Percentiles rank a stretch among this genome's conserved stretches.
Evolutionary conservation across 2,888 invertebrate species (phyloP).

Genomic region (Sphaeridia pumilis): DNA sequence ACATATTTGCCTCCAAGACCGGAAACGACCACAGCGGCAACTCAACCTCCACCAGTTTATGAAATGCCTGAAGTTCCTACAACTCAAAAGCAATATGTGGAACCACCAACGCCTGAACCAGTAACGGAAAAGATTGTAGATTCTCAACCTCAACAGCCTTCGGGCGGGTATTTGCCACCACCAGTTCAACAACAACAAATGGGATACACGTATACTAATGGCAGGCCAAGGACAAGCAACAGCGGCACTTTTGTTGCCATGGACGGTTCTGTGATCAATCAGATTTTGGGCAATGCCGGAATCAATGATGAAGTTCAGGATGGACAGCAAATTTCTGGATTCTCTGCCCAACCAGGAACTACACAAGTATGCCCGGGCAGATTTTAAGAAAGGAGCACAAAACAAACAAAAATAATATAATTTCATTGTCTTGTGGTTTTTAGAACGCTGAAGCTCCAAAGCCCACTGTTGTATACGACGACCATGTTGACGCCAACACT

Average conservation of each 20-base stretch:
- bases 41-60: background rate
- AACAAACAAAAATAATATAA: no score
- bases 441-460: no score
- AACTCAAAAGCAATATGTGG: background rate
- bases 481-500: no score
- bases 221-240: background rate
- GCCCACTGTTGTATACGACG: no score
- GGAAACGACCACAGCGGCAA: background rate
- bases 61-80: background rate
- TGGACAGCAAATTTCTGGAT: slow-evolving; percentile 9
- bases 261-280: slow-evolving; percentile 9
- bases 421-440: no score
- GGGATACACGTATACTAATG: slow-evolving; percentile 1
- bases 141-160: background rate
- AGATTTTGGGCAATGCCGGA: slow-evolving; percentile 10
- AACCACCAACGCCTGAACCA: background rate
- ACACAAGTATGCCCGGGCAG: no score
- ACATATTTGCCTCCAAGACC: slow-evolving; percentile 15
- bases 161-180: slow-evolving; percentile 11
- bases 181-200: background rate
- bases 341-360: background rate
- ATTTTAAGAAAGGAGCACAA: no score
- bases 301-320: slow-evolving; percentile 11
- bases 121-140: background rate
- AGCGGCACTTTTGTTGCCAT: slow-evolving; percentile 14